A percentile compares a stretch with the other conserved stretches of the same genome.
Evolutionary conservation across 2,113 vertebrate species (phyloP).

Genomic region (Grallaria varia): DNA sequence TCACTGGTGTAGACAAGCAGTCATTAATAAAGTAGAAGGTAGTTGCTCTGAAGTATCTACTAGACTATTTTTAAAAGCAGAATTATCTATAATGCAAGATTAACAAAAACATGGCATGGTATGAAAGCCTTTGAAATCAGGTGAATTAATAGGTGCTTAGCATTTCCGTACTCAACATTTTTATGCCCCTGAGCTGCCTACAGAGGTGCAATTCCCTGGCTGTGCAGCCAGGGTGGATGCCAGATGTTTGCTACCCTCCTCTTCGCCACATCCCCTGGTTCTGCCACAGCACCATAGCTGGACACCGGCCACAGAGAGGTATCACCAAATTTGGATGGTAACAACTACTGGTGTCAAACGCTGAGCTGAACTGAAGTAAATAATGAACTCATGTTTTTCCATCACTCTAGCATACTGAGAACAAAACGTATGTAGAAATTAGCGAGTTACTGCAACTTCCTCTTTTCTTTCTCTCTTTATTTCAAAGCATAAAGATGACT

Average conservation of each 20-base stretch:
- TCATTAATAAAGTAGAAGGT: not conserved
- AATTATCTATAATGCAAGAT: not conserved
- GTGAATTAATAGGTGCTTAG: not conserved
- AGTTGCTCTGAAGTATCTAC: not conserved
- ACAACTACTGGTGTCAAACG: not conserved
- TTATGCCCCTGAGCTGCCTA: not conserved
- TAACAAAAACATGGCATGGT: not conserved
- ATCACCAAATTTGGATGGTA: not conserved
- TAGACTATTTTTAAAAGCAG: not conserved
- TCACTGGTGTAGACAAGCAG: not conserved
- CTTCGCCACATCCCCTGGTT: not conserved
- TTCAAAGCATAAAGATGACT: not conserved
- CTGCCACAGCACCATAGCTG: not conserved
- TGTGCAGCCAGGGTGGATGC: fast-evolving
- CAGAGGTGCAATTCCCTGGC: not conserved
- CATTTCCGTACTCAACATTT: not conserved
- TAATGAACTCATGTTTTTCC: not conserved
- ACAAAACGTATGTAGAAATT: not conserved
- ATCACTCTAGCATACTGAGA: not conserved
- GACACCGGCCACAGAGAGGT: not conserved
- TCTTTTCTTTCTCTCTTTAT: not conserved
- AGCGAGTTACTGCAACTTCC: not conserved
- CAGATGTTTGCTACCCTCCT: not conserved
- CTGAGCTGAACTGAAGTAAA: not conserved
- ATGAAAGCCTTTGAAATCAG: not conserved